Conservation (phyloP, 1,140 invertebrate genomes). For the Drosophila triauraria region DNA sequence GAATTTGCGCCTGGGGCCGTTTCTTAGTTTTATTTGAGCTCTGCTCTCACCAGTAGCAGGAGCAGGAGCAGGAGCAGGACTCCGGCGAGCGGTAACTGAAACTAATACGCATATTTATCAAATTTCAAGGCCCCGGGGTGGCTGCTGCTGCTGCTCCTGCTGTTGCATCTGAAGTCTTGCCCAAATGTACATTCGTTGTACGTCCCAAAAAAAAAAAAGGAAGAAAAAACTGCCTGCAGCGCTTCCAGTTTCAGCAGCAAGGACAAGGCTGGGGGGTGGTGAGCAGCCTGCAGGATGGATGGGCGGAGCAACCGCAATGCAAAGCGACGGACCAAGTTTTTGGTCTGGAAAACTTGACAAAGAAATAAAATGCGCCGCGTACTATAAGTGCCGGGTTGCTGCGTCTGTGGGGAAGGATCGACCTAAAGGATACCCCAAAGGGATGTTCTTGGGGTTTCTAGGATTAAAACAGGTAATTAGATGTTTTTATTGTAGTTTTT, state of each 20-base stretch:
- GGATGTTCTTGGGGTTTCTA: no score
- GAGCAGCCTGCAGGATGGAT: not conserved
- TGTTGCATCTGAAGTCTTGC: conserved; percentile 31
- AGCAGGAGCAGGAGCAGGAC: conserved; percentile 2
- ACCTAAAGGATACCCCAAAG: not conserved
- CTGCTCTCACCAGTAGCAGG: conserved; percentile 10
- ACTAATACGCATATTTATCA: conserved; percentile 83
- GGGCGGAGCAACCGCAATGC: conserved; percentile 60
- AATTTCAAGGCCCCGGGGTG: conserved; percentile 73
- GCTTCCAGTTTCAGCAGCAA: conserved; percentile 29
- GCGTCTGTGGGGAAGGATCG: conserved; percentile 1
- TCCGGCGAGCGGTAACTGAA: conserved; percentile 59
- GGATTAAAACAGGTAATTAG: no score
- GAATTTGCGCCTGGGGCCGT: conserved; percentile 40
- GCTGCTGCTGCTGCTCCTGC: conserved; percentile 19
- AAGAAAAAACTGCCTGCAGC: conserved; percentile 57
- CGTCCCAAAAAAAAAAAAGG: conserved; percentile 32
- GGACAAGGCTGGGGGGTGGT: not conserved
- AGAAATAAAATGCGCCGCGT: conserved; percentile 43
- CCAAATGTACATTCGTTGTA: conserved; percentile 65
- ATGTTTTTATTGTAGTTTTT: no score
- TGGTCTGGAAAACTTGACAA: conserved; percentile 64
- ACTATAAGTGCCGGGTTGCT: conserved; percentile 30
- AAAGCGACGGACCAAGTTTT: conserved; percentile 71
- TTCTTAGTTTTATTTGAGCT: conserved; percentile 60